A percentile compares a stretch with the other conserved stretches of the same genome.
Conservation (phyloP, 2,888 invertebrate species). For the Pimpla rufipes region DNA sequence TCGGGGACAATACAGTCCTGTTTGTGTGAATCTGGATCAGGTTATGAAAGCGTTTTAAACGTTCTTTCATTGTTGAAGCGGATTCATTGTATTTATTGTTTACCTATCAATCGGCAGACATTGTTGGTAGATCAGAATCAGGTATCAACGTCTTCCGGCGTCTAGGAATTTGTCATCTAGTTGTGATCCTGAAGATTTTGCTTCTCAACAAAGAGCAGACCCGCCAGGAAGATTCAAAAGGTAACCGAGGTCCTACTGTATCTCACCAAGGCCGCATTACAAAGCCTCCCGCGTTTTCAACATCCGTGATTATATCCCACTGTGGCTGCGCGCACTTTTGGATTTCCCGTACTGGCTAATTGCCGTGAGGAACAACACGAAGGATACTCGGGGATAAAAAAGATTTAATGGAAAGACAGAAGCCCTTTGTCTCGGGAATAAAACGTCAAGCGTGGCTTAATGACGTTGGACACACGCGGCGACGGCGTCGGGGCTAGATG, state of each 20-base stretch:
- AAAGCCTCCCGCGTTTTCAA: not conserved
- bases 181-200: no score
- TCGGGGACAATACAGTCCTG: no score
- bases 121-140: no score
- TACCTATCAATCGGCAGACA: no score
- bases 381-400: conserved; percentile 29
- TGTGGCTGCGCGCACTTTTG: not conserved
- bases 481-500: not conserved
- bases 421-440: conserved; percentile 24
- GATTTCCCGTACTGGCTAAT: conserved; percentile 43
- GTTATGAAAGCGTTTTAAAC: no score
- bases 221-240: no score
- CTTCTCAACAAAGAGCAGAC: no score
- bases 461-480: conserved; percentile 37
- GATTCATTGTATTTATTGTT: no score
- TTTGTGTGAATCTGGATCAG: no score
- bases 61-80: no score
- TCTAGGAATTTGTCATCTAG: no score
- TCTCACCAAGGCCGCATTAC: not conserved
- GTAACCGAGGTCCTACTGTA: not conserved
- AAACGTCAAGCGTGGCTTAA: conserved; percentile 44
- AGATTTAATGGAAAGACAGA: conserved; percentile 46
- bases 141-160: no score
- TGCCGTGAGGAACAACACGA: conserved; percentile 48
- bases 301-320: conserved; percentile 12